A percentile compares a stretch with the other conserved stretches of the same genome.
These are phyloP conservation scores for Tridacna crocea DNA, from an alignment of 2,888 invertebrate genomes.

Conservation along the genomic window DNA sequence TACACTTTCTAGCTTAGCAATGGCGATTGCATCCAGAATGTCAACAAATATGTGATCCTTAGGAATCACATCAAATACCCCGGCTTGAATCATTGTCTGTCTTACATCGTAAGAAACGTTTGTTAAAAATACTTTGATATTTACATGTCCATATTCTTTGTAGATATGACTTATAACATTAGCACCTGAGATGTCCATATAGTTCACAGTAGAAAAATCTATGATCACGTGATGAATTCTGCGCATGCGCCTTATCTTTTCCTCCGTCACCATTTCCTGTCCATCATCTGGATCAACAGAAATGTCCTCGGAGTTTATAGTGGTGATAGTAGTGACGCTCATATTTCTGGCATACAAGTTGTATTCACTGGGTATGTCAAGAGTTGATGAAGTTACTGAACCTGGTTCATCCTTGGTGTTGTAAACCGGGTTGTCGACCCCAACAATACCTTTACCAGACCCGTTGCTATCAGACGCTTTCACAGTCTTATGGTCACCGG, in stretches of 20 bases:
- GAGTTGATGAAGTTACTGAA: neutral
- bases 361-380: conserved; percentile 53
- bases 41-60: conserved; percentile 72
- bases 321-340: conserved; percentile 57
- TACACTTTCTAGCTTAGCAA: conserved; percentile 70
- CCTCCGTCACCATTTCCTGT: conserved; percentile 70
- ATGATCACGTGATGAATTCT: conserved; percentile 77
- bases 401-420: conserved; percentile 46
- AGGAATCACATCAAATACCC: conserved; percentile 75
- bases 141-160: conserved; percentile 77
- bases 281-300: conserved; percentile 72
- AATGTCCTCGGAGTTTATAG: conserved; percentile 41
- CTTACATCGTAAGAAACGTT: conserved; percentile 71
- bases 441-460: conserved; percentile 38
- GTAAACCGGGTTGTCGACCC: conserved; percentile 63
- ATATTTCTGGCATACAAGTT: conserved; percentile 48
- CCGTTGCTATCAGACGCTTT: conserved; percentile 35
- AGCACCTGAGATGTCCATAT: conserved; percentile 78
- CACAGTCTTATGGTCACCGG: conserved; percentile 20
- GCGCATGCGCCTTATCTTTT: conserved; percentile 72
- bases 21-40: conserved; percentile 72
- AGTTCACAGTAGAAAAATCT: conserved; percentile 76
- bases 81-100: conserved; percentile 73
- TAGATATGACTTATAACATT: conserved; percentile 76
- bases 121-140: conserved; percentile 75